Evolutionary conservation across 2,113 vertebrate species (phyloP), one percentile per base, ranked within the genome.

Genomic region (Struthidea cinerea): DNA sequence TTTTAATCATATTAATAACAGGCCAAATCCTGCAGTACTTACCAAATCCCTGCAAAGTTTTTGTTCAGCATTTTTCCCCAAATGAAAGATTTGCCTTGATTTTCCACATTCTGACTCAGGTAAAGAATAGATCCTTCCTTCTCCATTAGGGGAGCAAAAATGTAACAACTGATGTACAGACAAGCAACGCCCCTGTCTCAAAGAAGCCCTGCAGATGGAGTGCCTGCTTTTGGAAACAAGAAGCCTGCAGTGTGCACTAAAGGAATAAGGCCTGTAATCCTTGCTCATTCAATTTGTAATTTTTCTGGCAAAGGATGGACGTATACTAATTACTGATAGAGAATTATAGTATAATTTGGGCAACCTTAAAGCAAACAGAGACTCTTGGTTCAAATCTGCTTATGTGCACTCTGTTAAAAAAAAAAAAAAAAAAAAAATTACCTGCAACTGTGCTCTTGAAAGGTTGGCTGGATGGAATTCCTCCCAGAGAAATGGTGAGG

Each of bases 401-500:
- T 55, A 65, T 3, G 15, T 28, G 27, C 26, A 46, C 11, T 30
- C 37, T 24, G 24, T 41, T 6, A 57, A 60, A 15, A 35, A 4
- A 30, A 30, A 7, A n/a, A n/a, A 9, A n/a, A 19, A 3, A 14
- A 5, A 14, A 23, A 50, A 32, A 77, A 81, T 97, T 95, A 99
- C 99, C 99, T 98, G 98, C 96, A 74, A 96, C 97, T 27, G 97
- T 94, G 71, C 98, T 99, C 93, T 98, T 98, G 77, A 98, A 98
- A 49, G 97, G 97, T 2, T 98, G 98, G 61, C 98, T 98, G 4
- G 98, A 93, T 16, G 99, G 98, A 65, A 99, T 98, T 55, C 99
- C 99, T 56, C 99, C 99, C n/a, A 99, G 97, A 20, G 99, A 99
- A 33, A 99, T 90, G 23, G 98, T 99, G 47, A 99, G 96, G 35